A percentile compares a stretch with the other conserved stretches of the same genome.
These are phyloP conservation scores for Syritta pipiens DNA, from an alignment of 2,888 invertebrate species.

Conservation along the genomic window DNA sequence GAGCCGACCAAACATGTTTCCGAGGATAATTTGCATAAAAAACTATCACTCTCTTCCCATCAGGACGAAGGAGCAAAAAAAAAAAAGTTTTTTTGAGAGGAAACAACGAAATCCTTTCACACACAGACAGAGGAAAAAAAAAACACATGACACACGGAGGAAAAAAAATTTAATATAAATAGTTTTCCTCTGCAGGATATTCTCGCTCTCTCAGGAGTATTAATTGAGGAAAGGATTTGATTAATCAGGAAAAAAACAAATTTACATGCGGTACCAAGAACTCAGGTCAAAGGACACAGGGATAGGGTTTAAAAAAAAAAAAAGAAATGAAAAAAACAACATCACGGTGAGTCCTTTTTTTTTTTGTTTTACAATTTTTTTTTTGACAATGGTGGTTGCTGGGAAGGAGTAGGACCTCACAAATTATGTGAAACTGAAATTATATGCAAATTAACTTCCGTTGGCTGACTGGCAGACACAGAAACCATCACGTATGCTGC, in stretches of 20 bases:
- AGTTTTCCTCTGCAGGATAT: constrained; percentile 45
- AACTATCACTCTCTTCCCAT: constrained; percentile 52
- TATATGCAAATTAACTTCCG: constrained; percentile 63
- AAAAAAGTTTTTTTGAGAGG: constrained; percentile 25
- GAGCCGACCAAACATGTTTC: constrained; percentile 56
- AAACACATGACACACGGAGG: too few species aligned
- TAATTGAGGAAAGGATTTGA: constrained; percentile 67
- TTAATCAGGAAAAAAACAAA: constrained; percentile 64
- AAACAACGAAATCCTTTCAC: constrained; percentile 46
- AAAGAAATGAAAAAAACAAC: constrained; percentile 3
- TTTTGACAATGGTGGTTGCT: constrained; percentile 3
- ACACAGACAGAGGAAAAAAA: constrained; percentile 39
- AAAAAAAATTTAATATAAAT: constrained; percentile 66
- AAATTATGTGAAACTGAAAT: constrained; percentile 55
- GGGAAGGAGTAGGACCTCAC: neutral
- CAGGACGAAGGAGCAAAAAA: constrained; percentile 16
- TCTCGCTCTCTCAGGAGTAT: constrained; percentile 51
- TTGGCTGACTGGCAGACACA: neutral
- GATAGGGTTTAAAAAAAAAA: constrained; percentile 2
- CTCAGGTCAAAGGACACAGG: constrained; percentile 54
- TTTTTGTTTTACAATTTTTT: constrained; percentile 63
- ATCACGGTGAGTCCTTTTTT: constrained; percentile 56
- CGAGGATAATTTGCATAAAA: constrained; percentile 63
- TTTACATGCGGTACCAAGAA: constrained; percentile 60
- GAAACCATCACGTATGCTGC: constrained; percentile 10